Percentiles rank a stretch among this genome's conserved stretches.
Conservation (phyloP, 2,888 invertebrate genomes). For the Ophonus ardosiacus region DNA sequence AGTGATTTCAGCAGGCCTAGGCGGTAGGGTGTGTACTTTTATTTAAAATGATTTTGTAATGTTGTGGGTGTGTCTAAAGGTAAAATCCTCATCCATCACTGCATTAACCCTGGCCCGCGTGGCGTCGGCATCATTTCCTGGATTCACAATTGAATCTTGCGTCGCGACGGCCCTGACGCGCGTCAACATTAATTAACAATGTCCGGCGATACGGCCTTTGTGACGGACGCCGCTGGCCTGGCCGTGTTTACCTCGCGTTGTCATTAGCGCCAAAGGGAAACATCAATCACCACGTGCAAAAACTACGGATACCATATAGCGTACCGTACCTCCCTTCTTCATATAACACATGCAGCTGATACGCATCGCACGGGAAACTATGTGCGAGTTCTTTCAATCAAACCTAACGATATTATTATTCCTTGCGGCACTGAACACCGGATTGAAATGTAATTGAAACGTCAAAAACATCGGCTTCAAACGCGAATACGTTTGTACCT, state of each 20-base stretch:
- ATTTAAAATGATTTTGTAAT: not conserved
- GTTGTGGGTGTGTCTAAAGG: not conserved
- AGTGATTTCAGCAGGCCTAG: not conserved
- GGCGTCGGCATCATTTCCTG: constrained; percentile 1
- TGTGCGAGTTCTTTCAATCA: constrained; percentile 35
- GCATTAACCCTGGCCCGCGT: not conserved
- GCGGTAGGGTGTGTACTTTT: not conserved
- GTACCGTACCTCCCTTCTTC: not conserved
- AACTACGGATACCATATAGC: not conserved
- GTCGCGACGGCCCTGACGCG: constrained; percentile 1
- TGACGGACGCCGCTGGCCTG: not conserved
- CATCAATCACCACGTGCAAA: constrained; percentile 8
- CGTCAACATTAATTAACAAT: constrained; percentile 21
- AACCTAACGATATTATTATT: constrained; percentile 59
- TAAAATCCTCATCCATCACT: not conserved
- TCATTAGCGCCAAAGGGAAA: constrained; percentile 4
- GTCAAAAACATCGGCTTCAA: constrained; percentile 66
- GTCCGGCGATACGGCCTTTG: constrained; percentile 11
- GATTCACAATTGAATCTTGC: constrained; percentile 8
- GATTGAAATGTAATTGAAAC: constrained; percentile 67
- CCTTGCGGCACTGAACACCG: constrained; percentile 47
- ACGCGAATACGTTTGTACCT: not conserved
- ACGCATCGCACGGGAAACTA: constrained; percentile 9
- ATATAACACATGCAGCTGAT: constrained; percentile 17
- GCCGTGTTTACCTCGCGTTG: not conserved